Percentiles rank a stretch among this genome's conserved stretches.
Evolutionary conservation across 53 echinoderm and acorn worm species (phyloP).

Genomic region (Actinopyga echinites): DNA sequence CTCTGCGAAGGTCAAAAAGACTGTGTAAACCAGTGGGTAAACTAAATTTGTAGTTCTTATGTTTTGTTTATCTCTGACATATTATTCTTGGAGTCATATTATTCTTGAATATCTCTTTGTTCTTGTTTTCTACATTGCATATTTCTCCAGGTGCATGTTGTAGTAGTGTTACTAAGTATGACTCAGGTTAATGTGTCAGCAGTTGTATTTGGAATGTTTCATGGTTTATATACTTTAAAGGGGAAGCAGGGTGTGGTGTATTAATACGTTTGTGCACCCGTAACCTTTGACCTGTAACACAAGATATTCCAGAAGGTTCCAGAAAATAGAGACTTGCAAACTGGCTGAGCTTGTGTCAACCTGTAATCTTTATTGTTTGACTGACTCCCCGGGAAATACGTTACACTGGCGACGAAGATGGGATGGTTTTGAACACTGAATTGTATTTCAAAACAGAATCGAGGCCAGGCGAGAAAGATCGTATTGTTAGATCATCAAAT

Average conservation of each 20-base stretch:
- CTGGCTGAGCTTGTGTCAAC: neutral
- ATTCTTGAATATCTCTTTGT: too few species aligned
- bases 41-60: neutral
- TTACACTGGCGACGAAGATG: neutral
- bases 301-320: neutral
- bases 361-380: neutral
- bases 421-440: neutral
- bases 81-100: too few species aligned
- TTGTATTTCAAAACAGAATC: neutral
- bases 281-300: neutral
- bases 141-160: too few species aligned
- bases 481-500: too few species aligned
- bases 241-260: too few species aligned
- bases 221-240: too few species aligned
- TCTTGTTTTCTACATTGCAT: too few species aligned
- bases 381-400: neutral
- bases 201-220: too few species aligned
- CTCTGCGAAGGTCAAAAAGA: conserved; percentile 13
- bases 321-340: neutral
- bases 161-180: too few species aligned
- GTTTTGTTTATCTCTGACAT: too few species aligned
- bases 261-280: neutral
- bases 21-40: neutral
- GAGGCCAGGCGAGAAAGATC: neutral
- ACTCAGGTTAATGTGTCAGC: too few species aligned